Percentiles rank a stretch among this genome's conserved stretches.
Evolutionary conservation across 2,888 invertebrate species (phyloP).

Genomic region (Melanostoma mellinum): DNA sequence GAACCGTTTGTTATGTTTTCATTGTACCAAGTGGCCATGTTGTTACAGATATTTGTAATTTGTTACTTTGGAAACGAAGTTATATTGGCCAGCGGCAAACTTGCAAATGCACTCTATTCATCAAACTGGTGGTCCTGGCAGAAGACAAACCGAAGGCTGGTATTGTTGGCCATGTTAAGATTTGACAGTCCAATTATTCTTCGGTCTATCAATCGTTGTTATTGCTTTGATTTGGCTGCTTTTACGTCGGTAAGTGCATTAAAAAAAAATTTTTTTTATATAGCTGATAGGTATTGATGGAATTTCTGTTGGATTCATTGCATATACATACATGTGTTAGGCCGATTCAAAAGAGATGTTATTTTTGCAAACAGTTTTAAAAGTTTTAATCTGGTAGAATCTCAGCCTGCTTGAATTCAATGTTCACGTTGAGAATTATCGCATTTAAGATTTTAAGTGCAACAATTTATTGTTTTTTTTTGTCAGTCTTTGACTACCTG

Average conservation of each 20-base stretch:
- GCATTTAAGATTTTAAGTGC: too few relatives aligned
- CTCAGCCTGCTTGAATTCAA: too few relatives aligned
- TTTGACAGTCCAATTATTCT: conserved; percentile 67
- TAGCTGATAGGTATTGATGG: too few relatives aligned
- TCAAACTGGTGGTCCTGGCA: not conserved
- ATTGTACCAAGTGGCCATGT: conserved; percentile 76
- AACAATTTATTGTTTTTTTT: too few relatives aligned
- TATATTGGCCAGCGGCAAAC: conserved; percentile 56
- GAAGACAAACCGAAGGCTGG: conserved; percentile 64
- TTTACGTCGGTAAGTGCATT: conserved; percentile 76
- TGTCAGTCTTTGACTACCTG: too few relatives aligned
- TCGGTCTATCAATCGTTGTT: conserved; percentile 74
- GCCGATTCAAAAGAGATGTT: too few relatives aligned
- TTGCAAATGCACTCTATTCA: not conserved
- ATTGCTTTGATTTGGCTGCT: conserved; percentile 75
- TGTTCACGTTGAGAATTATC: too few relatives aligned
- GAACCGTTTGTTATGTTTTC: conserved; percentile 73
- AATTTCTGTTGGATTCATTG: too few relatives aligned
- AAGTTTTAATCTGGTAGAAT: too few relatives aligned
- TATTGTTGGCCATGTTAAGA: conserved; percentile 75
- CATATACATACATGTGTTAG: too few relatives aligned
- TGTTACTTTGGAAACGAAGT: conserved; percentile 77
- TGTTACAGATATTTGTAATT: conserved; percentile 77
- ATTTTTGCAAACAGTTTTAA: too few relatives aligned
- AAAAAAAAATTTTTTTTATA: too few relatives aligned